phyloP scores from a whole-genome alignment of 23 tunicate genomes.

The Trididemnum nubilum region DNA sequence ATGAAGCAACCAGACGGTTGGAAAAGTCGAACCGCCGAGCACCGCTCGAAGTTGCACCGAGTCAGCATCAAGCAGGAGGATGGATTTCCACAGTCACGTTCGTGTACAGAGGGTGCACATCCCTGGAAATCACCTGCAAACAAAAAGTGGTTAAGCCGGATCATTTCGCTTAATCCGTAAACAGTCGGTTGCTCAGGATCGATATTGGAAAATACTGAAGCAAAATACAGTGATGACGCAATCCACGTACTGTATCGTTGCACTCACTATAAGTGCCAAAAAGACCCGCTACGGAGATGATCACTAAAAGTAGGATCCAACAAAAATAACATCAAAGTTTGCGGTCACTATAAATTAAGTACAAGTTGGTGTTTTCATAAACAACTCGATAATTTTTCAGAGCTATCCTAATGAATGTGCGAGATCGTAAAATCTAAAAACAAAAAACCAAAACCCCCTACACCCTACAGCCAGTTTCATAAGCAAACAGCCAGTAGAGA shows the following conservation, averaged over 20 bases:
- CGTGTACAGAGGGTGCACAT: slow-evolving; percentile 44
- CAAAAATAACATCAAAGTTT: background rate
- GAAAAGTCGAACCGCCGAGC: too few relatives aligned
- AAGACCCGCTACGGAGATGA: background rate
- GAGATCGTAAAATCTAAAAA: background rate
- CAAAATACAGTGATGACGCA: background rate
- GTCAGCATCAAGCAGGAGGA: too few relatives aligned
- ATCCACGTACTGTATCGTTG: background rate
- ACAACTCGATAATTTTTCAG: background rate
- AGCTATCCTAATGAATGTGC: background rate
- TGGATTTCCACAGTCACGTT: slow-evolving; percentile 57
- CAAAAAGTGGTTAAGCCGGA: background rate
- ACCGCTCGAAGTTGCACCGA: too few relatives aligned
- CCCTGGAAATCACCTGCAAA: slow-evolving; percentile 42
- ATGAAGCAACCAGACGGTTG: too few relatives aligned
- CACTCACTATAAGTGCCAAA: background rate
- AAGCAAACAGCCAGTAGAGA: too few relatives aligned
- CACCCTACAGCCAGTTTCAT: too few relatives aligned
- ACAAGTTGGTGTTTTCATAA: background rate
- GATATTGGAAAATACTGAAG: background rate
- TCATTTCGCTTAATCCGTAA: background rate
- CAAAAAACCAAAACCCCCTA: too few relatives aligned
- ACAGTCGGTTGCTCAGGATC: background rate
- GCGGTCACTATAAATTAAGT: background rate
- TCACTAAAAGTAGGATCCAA: background rate